phyloP scores from a whole-genome alignment of 2,113 vertebrate species.

The Ammospiza caudacuta region DNA sequence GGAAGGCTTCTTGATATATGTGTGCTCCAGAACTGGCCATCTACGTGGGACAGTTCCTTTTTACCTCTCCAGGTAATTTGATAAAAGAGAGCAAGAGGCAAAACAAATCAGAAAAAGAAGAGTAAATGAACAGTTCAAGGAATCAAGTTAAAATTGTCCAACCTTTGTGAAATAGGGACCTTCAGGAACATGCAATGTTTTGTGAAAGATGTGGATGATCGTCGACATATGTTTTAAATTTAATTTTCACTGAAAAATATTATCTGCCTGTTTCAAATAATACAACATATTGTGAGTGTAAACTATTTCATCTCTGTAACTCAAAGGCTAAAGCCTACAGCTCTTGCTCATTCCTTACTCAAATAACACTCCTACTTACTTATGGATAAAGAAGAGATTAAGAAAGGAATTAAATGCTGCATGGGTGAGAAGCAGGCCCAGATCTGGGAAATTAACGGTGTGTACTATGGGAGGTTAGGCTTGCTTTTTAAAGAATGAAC shows the following conservation, averaged over 20 bases:
- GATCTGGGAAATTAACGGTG: background rate
- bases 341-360: conserved; percentile 32
- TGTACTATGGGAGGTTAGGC: background rate
- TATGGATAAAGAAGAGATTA: conserved; percentile 10
- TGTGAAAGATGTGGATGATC: background rate
- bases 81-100: background rate
- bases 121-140: background rate
- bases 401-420: background rate
- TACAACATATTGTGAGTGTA: conserved; percentile 26
- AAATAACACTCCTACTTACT: conserved; percentile 41
- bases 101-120: background rate
- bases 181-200: background rate
- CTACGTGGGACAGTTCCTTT: background rate
- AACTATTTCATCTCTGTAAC: background rate
- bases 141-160: background rate
- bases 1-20: background rate
- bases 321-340: conserved; percentile 37
- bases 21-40: background rate
- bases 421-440: background rate
- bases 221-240: conserved; percentile 7
- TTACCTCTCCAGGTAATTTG: background rate
- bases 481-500: background rate
- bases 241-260: conserved; percentile 36
- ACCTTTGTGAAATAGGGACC: background rate
- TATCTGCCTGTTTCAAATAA: conserved; percentile 34